phyloP scores from a whole-genome alignment of 1,140 invertebrate genomes.

The Drosophila punjabiensis region DNA sequence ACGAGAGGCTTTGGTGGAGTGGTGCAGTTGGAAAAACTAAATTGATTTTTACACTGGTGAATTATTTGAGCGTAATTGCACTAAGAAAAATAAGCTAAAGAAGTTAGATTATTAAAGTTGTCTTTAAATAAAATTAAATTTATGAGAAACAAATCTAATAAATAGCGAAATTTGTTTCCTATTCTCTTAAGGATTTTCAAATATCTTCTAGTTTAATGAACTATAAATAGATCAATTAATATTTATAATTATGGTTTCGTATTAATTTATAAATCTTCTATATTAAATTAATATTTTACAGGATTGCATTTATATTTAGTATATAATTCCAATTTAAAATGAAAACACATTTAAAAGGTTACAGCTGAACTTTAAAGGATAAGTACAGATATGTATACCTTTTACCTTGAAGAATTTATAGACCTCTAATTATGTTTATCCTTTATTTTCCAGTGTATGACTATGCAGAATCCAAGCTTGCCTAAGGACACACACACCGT shows the following conservation, averaged over 20 bases:
- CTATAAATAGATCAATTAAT: no score
- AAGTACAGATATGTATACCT: no score
- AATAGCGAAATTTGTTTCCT: background rate
- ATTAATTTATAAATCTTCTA: background rate
- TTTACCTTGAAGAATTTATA: no score
- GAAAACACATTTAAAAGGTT: no score
- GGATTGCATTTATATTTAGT: no score
- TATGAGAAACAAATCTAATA: background rate
- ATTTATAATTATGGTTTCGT: background rate
- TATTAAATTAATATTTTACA: no score
- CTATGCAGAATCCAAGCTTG: slow-evolving; percentile 14
- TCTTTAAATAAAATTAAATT: background rate
- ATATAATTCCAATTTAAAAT: no score
- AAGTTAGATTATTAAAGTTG: background rate
- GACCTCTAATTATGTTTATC: no score
- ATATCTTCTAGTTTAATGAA: no score
- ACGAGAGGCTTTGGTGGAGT: background rate
- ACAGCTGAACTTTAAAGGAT: no score
- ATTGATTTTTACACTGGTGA: slow-evolving; percentile 72
- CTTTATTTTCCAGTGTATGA: slow-evolving; percentile 1
- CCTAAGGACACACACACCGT: slow-evolving; percentile 69
- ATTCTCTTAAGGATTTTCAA: no score
- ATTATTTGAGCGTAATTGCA: slow-evolving; percentile 22
- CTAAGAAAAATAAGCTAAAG: background rate
- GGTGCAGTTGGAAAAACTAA: slow-evolving; percentile 47